Conservation (phyloP, 2,113 vertebrate species). For the Mirounga angustirostris region DNA sequence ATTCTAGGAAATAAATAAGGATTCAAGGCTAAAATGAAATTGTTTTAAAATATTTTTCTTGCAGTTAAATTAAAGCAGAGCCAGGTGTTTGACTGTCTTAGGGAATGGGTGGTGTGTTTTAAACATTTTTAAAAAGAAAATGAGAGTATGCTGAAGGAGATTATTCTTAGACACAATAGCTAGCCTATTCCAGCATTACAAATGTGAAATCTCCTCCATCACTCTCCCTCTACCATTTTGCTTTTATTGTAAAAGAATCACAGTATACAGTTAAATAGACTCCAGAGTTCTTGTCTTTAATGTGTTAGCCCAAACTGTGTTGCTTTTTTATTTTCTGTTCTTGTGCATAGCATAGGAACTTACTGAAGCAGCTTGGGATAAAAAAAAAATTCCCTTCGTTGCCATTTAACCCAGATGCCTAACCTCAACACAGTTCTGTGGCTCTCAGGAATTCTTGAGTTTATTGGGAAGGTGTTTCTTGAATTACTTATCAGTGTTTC, state of each 20-base stretch:
- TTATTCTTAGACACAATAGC: conserved; percentile 17
- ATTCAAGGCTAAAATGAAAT: conserved; percentile 27
- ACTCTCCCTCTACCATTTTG: background rate
- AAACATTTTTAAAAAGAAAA: conserved; percentile 45
- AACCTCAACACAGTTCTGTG: background rate
- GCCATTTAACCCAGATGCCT: background rate
- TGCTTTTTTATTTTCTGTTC: background rate
- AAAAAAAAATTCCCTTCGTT: background rate
- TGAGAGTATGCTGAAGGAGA: conserved; percentile 10
- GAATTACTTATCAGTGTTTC: conserved; percentile 23
- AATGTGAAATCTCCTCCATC: background rate
- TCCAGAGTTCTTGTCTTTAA: background rate
- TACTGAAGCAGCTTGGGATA: background rate
- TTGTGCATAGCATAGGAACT: background rate
- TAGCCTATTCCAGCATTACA: background rate
- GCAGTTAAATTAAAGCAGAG: conserved; percentile 54
- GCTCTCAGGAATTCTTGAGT: conserved; percentile 22
- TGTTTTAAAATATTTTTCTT: conserved; percentile 60
- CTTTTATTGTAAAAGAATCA: background rate
- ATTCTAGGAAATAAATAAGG: conserved; percentile 41
- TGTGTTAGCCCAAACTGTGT: background rate
- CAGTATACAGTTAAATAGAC: background rate
- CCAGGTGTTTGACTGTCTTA: background rate
- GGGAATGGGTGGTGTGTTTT: conserved; percentile 15
- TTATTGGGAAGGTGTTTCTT: conserved; percentile 29